Evolutionary conservation across 2,888 invertebrate species (phyloP).

Genomic region (Dryobota labecula): DNA sequence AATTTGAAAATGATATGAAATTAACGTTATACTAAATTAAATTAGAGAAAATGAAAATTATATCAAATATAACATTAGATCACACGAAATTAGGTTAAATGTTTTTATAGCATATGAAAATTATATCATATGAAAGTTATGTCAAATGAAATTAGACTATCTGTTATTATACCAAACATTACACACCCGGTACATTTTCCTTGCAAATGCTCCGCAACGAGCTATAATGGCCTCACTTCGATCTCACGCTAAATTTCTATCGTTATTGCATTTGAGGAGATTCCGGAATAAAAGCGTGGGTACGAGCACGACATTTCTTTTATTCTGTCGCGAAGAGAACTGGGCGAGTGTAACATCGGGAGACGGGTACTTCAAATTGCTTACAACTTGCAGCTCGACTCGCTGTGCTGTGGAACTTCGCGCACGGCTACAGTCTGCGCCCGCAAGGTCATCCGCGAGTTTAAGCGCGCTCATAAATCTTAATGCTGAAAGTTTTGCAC

Average conservation of each 20-base stretch:
- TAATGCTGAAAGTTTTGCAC: constrained; percentile 58
- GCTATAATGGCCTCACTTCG: constrained; percentile 63
- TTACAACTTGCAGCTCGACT: constrained; percentile 36
- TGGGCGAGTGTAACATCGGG: constrained; percentile 14
- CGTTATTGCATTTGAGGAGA: constrained; percentile 59
- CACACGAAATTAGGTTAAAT: too few relatives aligned
- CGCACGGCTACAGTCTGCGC: constrained; percentile 11
- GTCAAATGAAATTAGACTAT: too few relatives aligned
- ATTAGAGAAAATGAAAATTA: too few relatives aligned
- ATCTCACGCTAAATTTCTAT: constrained; percentile 63
- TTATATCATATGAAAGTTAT: too few relatives aligned
- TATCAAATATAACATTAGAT: too few relatives aligned
- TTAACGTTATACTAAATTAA: too few relatives aligned
- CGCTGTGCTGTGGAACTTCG: constrained; percentile 15
- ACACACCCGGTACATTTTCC: too few relatives aligned
- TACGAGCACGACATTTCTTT: constrained; percentile 47
- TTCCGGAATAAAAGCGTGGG: constrained; percentile 47
- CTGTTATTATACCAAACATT: too few relatives aligned
- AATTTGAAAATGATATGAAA: too few relatives aligned
- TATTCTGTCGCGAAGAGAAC: constrained; percentile 36
- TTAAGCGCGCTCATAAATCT: constrained; percentile 60
- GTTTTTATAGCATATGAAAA: too few relatives aligned
- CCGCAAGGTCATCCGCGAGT: constrained; percentile 50
- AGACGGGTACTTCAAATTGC: constrained; percentile 39
- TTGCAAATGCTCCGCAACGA: constrained; percentile 62